Evolutionary conservation across 2,797 vertebrate genomes (phyloP).

Genomic region (Lagocephalus sceleratus): DNA sequence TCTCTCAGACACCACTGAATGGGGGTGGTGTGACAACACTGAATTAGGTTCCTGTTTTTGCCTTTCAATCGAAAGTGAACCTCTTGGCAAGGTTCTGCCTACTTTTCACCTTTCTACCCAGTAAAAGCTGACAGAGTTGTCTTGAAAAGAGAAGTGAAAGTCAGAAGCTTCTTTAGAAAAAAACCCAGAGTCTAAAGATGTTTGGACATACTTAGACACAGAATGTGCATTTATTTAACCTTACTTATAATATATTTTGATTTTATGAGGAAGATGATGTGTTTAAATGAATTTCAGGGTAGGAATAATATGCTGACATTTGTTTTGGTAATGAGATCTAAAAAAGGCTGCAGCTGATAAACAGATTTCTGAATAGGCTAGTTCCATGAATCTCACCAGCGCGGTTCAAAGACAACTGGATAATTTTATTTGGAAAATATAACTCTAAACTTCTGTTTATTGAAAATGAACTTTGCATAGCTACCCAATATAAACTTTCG

Average conservation of each 20-base stretch:
- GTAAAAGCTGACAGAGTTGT: conserved; percentile 13
- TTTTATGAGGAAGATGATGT: background rate
- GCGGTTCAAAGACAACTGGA: no score
- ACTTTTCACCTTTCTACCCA: conserved; percentile 37
- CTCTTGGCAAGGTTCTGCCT: conserved; percentile 43
- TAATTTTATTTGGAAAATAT: no score
- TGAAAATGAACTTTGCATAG: no score
- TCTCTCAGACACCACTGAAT: conserved; percentile 63
- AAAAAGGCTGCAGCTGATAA: no score
- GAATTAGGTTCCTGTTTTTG: conserved; percentile 69
- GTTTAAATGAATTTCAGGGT: background rate
- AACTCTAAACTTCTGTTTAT: background rate
- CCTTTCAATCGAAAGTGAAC: conserved; percentile 50
- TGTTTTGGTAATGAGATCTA: background rate
- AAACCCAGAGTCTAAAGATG: no score
- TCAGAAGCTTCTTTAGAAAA: background rate
- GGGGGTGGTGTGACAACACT: conserved; percentile 52
- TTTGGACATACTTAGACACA: no score
- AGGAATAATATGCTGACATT: conserved; percentile 6
- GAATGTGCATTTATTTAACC: background rate
- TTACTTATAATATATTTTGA: background rate
- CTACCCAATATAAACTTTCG: no score
- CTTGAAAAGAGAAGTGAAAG: conserved; percentile 46
- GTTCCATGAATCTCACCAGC: no score
- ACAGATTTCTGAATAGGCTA: no score